Evolutionary conservation across 1,140 invertebrate species (phyloP).

Genomic region (Littorina saxatilis): DNA sequence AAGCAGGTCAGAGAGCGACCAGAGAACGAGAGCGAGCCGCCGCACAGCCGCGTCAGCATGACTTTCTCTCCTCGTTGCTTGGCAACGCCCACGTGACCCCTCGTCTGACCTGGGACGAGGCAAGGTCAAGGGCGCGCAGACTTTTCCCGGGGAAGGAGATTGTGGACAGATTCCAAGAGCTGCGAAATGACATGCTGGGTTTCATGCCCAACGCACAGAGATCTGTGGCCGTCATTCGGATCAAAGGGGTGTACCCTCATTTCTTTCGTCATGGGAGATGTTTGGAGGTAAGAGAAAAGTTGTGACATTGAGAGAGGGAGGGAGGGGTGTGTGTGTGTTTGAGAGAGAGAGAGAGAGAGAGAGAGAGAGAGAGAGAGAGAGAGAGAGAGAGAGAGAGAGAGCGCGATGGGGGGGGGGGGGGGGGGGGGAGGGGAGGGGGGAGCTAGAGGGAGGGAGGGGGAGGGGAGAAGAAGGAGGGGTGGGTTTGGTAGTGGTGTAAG

Average conservation of each 20-base stretch:
- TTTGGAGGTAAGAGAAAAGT: conserved; percentile 8
- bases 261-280: neutral
- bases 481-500: too few species aligned
- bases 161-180: neutral
- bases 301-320: too few species aligned
- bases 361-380: too few species aligned
- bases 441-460: too few species aligned
- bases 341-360: neutral
- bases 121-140: neutral
- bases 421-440: neutral
- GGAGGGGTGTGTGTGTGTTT: neutral
- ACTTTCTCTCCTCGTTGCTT: neutral
- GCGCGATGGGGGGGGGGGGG: neutral
- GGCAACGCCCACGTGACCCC: neutral
- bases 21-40: neutral
- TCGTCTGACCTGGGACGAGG: conserved; percentile 8
- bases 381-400: too few species aligned
- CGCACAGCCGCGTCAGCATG: neutral
- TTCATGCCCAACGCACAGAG: too few species aligned
- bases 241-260: neutral
- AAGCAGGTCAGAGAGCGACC: neutral
- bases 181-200: neutral
- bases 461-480: too few species aligned
- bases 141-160: neutral
- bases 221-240: neutral